These are phyloP conservation scores for Thecophora atra DNA, from an alignment of 2,888 invertebrate genomes.

Conservation along the genomic window DNA sequence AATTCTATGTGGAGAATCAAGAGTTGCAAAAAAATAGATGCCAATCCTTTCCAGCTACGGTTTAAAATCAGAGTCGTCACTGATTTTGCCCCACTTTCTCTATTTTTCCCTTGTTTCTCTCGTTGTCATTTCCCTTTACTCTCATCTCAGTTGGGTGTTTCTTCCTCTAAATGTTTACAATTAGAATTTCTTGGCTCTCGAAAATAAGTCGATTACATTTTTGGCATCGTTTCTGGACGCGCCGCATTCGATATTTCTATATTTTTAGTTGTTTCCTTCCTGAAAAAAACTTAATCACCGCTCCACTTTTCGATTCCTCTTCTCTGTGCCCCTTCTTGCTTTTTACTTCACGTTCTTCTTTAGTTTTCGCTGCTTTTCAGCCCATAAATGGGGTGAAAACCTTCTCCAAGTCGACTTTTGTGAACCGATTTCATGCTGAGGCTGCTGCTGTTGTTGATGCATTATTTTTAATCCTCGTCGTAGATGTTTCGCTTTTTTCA, in stretches of 20 bases:
- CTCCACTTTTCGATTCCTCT: too few relatives aligned
- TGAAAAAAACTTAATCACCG: background rate
- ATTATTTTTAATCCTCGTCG: background rate
- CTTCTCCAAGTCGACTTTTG: background rate
- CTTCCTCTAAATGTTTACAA: background rate
- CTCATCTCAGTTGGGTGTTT: too few relatives aligned
- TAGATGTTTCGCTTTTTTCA: too few relatives aligned
- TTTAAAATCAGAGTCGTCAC: too few relatives aligned
- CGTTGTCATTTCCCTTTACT: too few relatives aligned
- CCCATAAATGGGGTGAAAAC: background rate
- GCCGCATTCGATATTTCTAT: background rate
- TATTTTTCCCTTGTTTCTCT: too few relatives aligned
- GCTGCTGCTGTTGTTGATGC: background rate
- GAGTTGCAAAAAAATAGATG: too few relatives aligned
- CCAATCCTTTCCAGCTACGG: too few relatives aligned
- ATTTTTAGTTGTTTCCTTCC: background rate
- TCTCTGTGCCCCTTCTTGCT: too few relatives aligned
- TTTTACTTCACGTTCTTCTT: too few relatives aligned
- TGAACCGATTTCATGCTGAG: background rate
- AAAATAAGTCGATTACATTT: background rate
- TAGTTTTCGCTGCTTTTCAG: background rate
- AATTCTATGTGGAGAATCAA: too few relatives aligned
- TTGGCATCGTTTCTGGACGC: background rate
- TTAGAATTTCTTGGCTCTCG: background rate
- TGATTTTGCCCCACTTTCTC: too few relatives aligned